Percentiles rank a stretch among this genome's conserved stretches.
These are phyloP conservation scores for Oscheius sp. DNA, from an alignment of 2,888 invertebrate species.

Conservation along the genomic window DNA sequence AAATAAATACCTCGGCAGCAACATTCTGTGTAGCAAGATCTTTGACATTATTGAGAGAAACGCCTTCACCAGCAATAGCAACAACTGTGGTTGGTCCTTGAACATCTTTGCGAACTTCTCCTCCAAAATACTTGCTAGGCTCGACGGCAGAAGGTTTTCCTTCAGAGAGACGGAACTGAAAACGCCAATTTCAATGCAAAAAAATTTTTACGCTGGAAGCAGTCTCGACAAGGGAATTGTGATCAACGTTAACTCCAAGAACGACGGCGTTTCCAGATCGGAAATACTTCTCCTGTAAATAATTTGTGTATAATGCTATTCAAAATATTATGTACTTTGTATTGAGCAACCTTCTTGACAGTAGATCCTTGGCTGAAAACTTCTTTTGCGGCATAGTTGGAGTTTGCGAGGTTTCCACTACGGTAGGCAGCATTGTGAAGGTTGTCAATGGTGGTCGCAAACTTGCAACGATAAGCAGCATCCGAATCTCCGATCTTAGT, in stretches of 20 bases:
- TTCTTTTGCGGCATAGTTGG: conserved; percentile 32
- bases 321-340: background rate
- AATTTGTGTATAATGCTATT: background rate
- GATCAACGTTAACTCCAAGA: conserved; percentile 82
- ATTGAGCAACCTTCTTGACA: conserved; percentile 6
- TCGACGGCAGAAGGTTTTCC: conserved; percentile 40
- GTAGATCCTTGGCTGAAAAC: background rate
- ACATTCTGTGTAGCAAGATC: conserved; percentile 62
- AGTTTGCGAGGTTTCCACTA: conserved; percentile 79
- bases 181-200: background rate
- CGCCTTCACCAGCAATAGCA: conserved; percentile 64
- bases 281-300: conserved; percentile 37
- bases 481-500: background rate
- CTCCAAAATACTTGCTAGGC: conserved; percentile 57
- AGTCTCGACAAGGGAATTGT: conserved; percentile 74
- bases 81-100: conserved; percentile 52
- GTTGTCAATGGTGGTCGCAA: conserved; percentile 77
- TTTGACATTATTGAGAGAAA: conserved; percentile 50
- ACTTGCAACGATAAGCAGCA: conserved; percentile 34
- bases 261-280: conserved; percentile 78
- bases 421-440: conserved; percentile 90
- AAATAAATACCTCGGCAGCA: conserved; percentile 38
- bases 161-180: conserved; percentile 61
- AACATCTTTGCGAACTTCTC: conserved; percentile 39
- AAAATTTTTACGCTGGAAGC: conserved; percentile 4